Evolutionary conservation across 2,888 invertebrate species (phyloP).

Genomic region (Leuctra nigra): DNA sequence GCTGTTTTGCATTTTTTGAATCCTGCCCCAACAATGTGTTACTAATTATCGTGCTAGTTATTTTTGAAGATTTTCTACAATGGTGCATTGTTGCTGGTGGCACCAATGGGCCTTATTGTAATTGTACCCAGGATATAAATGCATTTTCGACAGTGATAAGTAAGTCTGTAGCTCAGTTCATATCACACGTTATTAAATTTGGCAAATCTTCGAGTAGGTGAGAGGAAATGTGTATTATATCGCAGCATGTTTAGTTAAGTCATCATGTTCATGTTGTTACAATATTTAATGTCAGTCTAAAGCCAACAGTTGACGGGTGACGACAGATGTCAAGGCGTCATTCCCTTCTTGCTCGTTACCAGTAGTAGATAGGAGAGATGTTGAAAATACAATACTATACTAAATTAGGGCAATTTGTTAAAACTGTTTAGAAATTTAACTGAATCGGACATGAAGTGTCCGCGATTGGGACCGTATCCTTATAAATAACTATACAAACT

Average conservation of each 20-base stretch:
- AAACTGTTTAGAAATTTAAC: conserved; percentile 16
- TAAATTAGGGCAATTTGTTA: conserved; percentile 12
- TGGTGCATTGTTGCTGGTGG: conserved; percentile 1
- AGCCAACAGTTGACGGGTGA: background rate
- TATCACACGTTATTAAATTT: background rate
- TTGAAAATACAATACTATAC: conserved; percentile 16
- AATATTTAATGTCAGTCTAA: no score
- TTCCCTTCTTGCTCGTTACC: conserved; percentile 14
- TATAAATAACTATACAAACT: background rate
- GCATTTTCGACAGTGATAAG: conserved; percentile 16
- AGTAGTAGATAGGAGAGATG: conserved; percentile 8
- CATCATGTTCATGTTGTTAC: no score
- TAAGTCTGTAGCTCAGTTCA: conserved; percentile 7
- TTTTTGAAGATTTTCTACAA: conserved; percentile 12
- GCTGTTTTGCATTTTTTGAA: conserved; percentile 4
- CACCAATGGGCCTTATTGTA: conserved; percentile 12
- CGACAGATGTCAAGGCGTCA: no score
- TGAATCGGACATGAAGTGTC: conserved; percentile 6
- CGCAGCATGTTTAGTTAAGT: background rate
- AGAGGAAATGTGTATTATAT: background rate
- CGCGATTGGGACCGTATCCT: conserved; percentile 11
- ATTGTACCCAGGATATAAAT: background rate
- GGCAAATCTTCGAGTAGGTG: conserved; percentile 1
- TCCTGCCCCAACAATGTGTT: conserved; percentile 1
- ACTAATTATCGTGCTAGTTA: conserved; percentile 14